A percentile compares a stretch with the other conserved stretches of the same genome.
Conservation (phyloP, 2,113 vertebrate species). For the Scolopax mira region DNA sequence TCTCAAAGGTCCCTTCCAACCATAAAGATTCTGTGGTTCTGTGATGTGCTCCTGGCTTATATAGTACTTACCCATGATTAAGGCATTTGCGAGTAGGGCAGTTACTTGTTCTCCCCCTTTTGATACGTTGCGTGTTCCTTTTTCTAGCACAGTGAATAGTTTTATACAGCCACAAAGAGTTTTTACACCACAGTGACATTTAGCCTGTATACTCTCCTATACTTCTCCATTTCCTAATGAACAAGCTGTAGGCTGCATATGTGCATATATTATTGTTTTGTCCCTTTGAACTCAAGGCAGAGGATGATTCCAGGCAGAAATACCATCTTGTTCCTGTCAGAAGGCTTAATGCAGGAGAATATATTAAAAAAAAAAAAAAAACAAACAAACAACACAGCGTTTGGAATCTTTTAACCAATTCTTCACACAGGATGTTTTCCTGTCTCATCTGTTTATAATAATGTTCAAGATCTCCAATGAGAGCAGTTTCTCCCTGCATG, state of each 20-base stretch:
- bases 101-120: neutral
- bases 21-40: neutral
- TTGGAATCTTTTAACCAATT: neutral
- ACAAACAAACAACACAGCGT: too few relatives aligned
- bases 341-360: neutral
- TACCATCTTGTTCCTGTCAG: neutral
- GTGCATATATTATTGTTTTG: constrained; percentile 31
- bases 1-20: too few relatives aligned
- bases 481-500: neutral
- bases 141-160: neutral
- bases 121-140: neutral
- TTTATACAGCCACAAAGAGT: constrained; percentile 5
- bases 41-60: neutral
- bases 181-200: constrained; percentile 46
- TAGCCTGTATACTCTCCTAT: neutral
- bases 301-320: constrained; percentile 27
- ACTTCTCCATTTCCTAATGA: neutral
- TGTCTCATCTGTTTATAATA: neutral
- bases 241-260: constrained; percentile 38
- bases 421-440: neutral
- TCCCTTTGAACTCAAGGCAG: neutral
- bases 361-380: neutral
- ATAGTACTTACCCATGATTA: rapidly evolving
- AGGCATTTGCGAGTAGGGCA: neutral
- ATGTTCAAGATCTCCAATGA: neutral